Conservation (phyloP, 2,888 invertebrate genomes). For the Temnothorax ravouxi region DNA sequence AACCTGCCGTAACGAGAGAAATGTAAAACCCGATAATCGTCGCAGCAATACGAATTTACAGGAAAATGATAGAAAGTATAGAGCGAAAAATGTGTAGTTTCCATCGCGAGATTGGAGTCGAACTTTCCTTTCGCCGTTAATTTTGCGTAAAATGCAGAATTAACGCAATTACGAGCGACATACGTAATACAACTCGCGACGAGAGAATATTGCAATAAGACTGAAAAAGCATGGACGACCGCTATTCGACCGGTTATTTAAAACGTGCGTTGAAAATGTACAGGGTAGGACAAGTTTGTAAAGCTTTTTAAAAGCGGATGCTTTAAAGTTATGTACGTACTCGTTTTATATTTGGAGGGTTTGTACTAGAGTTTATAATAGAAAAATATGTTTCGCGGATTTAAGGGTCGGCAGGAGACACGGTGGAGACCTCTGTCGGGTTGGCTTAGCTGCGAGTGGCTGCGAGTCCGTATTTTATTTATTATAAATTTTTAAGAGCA, state of each 20-base stretch:
- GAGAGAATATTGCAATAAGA: not conserved
- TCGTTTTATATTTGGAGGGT: not conserved
- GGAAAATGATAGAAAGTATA: not conserved
- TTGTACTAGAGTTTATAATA: not conserved
- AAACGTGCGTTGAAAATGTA: not conserved
- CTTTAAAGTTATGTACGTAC: not conserved
- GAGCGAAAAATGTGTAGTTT: not conserved
- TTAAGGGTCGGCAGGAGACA: too few species aligned
- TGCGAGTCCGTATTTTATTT: too few species aligned
- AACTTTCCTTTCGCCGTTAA: not conserved
- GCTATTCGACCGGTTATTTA: not conserved
- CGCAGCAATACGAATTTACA: not conserved
- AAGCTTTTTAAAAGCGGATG: too few species aligned
- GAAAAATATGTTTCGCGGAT: not conserved
- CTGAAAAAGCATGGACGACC: not conserved
- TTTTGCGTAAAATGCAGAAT: constrained; percentile 16
- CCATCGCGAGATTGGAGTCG: not conserved
- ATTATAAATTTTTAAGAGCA: too few species aligned
- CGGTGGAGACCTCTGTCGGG: too few species aligned
- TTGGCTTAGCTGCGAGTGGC: too few species aligned
- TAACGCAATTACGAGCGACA: not conserved
- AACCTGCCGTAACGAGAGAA: not conserved
- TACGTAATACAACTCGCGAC: not conserved
- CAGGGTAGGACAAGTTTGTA: not conserved
- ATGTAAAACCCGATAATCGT: not conserved